Percentiles rank a stretch among this genome's conserved stretches.
phyloP scores from a whole-genome alignment of 2,113 vertebrate species.

The Grammomys dolichurus region DNA sequence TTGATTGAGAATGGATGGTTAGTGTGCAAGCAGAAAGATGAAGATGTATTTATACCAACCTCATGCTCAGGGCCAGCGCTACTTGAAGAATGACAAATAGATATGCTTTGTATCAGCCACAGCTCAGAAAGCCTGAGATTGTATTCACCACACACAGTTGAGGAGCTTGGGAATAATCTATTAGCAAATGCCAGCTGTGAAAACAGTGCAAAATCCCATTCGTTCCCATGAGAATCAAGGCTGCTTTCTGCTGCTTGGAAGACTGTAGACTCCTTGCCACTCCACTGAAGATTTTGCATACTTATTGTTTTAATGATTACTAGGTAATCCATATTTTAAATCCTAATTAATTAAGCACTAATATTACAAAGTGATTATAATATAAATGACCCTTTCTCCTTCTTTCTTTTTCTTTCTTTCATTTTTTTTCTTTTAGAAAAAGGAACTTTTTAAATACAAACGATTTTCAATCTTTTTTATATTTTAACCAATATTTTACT shows the following conservation, averaged over 20 bases:
- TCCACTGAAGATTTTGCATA: not conserved
- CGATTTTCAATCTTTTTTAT: not conserved
- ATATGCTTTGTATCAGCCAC: not conserved
- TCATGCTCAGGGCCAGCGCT: not conserved
- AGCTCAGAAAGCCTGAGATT: not conserved
- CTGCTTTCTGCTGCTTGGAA: not conserved
- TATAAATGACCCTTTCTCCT: not conserved
- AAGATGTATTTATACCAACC: constrained; percentile 50
- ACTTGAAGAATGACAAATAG: constrained; percentile 45
- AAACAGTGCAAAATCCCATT: constrained; percentile 25
- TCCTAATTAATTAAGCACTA: not conserved
- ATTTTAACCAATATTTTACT: constrained; percentile 1
- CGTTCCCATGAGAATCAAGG: not conserved
- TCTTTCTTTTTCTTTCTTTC: no score
- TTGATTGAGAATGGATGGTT: constrained; percentile 41
- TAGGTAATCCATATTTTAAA: not conserved
- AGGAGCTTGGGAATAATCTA: not conserved
- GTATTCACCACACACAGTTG: not conserved
- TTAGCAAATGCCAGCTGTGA: constrained; percentile 22
- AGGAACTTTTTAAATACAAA: not conserved
- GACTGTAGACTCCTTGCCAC: not conserved
- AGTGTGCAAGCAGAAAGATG: constrained; percentile 38
- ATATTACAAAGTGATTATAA: not conserved
- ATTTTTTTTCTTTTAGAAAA: no score
- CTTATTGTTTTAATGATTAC: not conserved